These are phyloP conservation scores for Misgurnus mizolepis DNA, from an alignment of 2,113 vertebrate genomes.

Conservation along the genomic window DNA sequence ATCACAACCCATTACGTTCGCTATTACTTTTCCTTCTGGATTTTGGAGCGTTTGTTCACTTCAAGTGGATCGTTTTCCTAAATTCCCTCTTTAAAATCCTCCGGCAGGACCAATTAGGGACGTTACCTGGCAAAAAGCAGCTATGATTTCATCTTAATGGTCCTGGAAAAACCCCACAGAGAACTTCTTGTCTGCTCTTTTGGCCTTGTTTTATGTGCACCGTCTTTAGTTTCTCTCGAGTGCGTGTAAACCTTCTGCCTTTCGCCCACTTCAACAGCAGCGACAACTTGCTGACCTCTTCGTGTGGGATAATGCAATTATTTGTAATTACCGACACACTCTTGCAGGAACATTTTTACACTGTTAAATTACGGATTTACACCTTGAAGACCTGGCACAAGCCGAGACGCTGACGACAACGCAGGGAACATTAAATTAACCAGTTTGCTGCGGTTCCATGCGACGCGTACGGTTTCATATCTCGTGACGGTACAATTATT, in stretches of 20 bases:
- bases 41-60: conserved; percentile 5
- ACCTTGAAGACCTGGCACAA: not conserved
- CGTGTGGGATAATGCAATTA: conserved; percentile 31
- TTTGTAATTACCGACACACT: conserved; percentile 25
- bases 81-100: conserved; percentile 15
- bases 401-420: conserved; percentile 14
- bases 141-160: conserved; percentile 35
- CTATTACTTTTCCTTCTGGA: not conserved
- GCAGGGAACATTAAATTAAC: conserved; percentile 19
- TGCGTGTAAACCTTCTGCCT: conserved; percentile 12
- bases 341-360: conserved; percentile 29
- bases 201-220: conserved; percentile 26
- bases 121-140: conserved; percentile 24
- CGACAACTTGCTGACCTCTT: conserved; percentile 24
- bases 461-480: not conserved
- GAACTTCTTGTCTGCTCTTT: conserved; percentile 19
- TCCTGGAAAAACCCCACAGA: not conserved
- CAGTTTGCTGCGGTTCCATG: too few relatives aligned
- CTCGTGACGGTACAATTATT: not conserved
- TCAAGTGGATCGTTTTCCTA: conserved; percentile 13
- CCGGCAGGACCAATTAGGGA: conserved; percentile 34
- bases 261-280: conserved; percentile 10
- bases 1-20: not conserved
- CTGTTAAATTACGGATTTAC: not conserved
- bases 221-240: conserved; percentile 20